Base-by-base conservation (phyloP, 2,888 invertebrate species). In the Melanostoma scalare region DNA sequence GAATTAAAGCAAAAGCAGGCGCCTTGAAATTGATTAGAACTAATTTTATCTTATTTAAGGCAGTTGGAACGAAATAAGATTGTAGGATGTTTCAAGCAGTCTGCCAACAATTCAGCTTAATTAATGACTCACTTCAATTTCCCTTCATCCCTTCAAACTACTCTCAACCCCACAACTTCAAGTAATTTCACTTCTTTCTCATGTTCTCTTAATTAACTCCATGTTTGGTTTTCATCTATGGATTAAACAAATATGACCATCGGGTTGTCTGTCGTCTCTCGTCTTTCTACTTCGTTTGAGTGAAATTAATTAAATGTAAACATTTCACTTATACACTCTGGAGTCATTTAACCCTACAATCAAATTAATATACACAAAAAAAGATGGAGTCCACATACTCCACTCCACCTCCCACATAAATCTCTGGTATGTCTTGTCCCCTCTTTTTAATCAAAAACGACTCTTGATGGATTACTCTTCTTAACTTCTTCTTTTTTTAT, bases 281-380 rank as follows among this genome's bases (percentile, higher is more conserved):
- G 20, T 20, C 20, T 20, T 20, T 20, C 20, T 48, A 52, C 50
- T 8, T 65, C 38, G 44, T 63, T 79, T 53, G 73, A 60, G 55
- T 65, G 50, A 75, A 75, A 75, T 75, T 75, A 80, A 80, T 80
- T 80, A 80, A 80, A 71, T 74, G 79, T 74, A 80, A 80, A 75
- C 52, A 75, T 58, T 35, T 20, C 44, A 67, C 6, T 63, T 50
- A 74, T 52, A 52, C 3, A 9, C 44, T 20, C 4, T 20, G 20
- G 20, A 20, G 20, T 20, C 20, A 20, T 20, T 20, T 20, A 20
- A 20, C 20, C 20, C 20, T 20, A 20, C 20, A 20, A 20, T 20
- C 20, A 20, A 20, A 20, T 20, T 20, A 20, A 20, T 20, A 20
- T 20, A 20, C 20, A 20, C 20, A 20, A 20, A 20, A 20, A 20